Evolutionary conservation across 53 echinoderm and acorn worm species (phyloP), one percentile per base, ranked within the genome.

Genomic region (Hippasteria phrygiana): DNA sequence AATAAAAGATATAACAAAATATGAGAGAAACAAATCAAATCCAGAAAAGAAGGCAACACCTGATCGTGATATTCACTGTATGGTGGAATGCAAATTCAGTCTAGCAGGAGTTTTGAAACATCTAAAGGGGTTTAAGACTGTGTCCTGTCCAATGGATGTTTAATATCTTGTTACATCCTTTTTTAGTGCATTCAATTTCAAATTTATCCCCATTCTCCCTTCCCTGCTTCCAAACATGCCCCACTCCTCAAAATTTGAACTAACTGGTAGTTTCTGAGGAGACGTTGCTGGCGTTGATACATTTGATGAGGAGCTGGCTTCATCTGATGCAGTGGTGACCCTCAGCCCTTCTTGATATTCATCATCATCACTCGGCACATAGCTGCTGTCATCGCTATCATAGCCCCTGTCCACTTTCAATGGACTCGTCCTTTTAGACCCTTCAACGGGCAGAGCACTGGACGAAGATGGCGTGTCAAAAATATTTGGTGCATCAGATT

Each of bases 371-470:
- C 97, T 97, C 12, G 97, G 93, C 26, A 93, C 87, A 79, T 97
- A 97, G 82, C 88, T 95, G 55, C 97, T 97, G 35, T 97, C 97
- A 88, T 97, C 97, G 88, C 97, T 97, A 40, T 97, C 95, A 87
- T 93, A 88, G n/a, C 83, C 84, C 51, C 76, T 29, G 27, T 86
- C 94, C 38, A 41, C 62, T 75, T 94, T 94, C 18, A 43, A 28
- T 5, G 94, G 94, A 89, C 92, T 94, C 24, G 78, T 79, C 91
- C 91, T 88, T 56, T 88, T 87, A 16, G 77, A 3, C 27, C 87
- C 79, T 46, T 55, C 71, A 14, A 47, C 31, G 4, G 84, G 51
- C 54, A 39, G 29, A 43, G 55, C 53, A 47, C n/a, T 73, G 31
- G 74, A 59, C 10, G 64, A 43, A 33, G 64, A 38, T 33, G 81